A percentile compares a stretch with the other conserved stretches of the same genome.
These are phyloP conservation scores for Parochlus steinenii DNA, from an alignment of 2,888 invertebrate species.

Conservation along the genomic window DNA sequence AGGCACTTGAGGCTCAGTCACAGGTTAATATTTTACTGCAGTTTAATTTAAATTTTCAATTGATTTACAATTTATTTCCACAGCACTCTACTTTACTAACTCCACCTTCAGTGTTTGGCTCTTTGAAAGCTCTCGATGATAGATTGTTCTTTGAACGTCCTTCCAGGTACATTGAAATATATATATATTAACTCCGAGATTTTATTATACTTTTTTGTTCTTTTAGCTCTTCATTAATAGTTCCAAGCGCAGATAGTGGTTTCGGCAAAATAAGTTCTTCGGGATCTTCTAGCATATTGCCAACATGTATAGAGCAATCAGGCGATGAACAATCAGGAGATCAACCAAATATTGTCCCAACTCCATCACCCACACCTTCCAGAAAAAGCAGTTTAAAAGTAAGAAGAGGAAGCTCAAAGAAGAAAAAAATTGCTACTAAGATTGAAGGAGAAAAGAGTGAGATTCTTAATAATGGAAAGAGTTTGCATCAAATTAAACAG, in stretches of 20 bases:
- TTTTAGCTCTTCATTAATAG: too few relatives aligned
- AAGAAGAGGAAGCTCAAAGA: constrained; percentile 53
- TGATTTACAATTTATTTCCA: not conserved
- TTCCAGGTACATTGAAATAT: too few relatives aligned
- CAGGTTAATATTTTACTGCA: constrained; percentile 3
- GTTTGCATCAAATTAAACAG: constrained; percentile 15
- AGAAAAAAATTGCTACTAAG: constrained; percentile 28
- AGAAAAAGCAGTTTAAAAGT: constrained; percentile 61
- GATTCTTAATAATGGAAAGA: constrained; percentile 10
- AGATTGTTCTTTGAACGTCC: constrained; percentile 18
- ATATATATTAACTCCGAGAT: too few relatives aligned
- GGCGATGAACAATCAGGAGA: constrained; percentile 11
- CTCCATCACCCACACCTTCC: constrained; percentile 22
- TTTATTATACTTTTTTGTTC: too few relatives aligned
- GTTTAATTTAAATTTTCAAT: not conserved
- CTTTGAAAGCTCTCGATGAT: constrained; percentile 26
- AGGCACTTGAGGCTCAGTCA: constrained; percentile 6
- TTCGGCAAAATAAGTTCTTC: too few relatives aligned
- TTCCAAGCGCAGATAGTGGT: too few relatives aligned
- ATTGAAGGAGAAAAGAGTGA: constrained; percentile 3
- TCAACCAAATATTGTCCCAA: constrained; percentile 13
- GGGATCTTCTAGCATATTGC: too few relatives aligned
- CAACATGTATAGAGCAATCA: constrained; percentile 11
- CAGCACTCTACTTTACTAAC: constrained; percentile 23
- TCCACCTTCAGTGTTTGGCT: constrained; percentile 26